Evolutionary conservation across 2,888 invertebrate genomes (phyloP), one percentile per base, ranked within the genome.

Genomic region (Torymus aiolomorphi): DNA sequence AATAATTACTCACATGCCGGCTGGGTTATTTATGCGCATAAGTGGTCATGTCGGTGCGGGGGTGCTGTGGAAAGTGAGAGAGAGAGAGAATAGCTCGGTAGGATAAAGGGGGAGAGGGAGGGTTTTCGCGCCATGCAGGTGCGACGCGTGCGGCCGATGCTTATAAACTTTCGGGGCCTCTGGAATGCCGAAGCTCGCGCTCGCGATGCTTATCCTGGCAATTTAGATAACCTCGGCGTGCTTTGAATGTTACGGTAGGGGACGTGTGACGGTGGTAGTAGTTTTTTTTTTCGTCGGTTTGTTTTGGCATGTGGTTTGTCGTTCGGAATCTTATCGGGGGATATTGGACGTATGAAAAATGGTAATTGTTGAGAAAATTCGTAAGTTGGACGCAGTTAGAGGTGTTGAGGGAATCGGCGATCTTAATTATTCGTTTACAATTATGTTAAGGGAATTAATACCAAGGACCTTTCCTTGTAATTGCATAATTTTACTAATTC

Each of bases 1-100:
- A 85, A 85, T 86, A 84, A 84, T 85, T 83, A 83, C 83, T 80
- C 80, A 52, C 71, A 74, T 59, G 82, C 78, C 75, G 76, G 51
- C 42, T 42, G 0, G 82, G 61, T 66, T 71, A 71, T 81, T 78
- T 78, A 66, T 74, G 51, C 24, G 18, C 14, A 61, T 16, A 3
- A 14, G 63, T 51, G 42, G n/a, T 54, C 13, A 18, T 13, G 54
- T 65, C 11, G 1, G 14, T 12, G 4, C 18, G 66, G 42, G 10
- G 5, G n/a, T n/a, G 42, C 8, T 42, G 8, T 42, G 42, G 42
- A 42, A 42, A 63, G 49, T 13, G 61, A 14, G 61, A 13, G 13
- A 65, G 11, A 51, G 16, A 31, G 31, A 31, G 31, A 31, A 20
- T 20, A 20, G 2, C 20, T 20, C 20, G 20, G 20, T 20, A 20